Percentiles rank a stretch among this genome's conserved stretches.
Conservation (phyloP, 2,888 invertebrate genomes). For the Amitus sp. region DNA sequence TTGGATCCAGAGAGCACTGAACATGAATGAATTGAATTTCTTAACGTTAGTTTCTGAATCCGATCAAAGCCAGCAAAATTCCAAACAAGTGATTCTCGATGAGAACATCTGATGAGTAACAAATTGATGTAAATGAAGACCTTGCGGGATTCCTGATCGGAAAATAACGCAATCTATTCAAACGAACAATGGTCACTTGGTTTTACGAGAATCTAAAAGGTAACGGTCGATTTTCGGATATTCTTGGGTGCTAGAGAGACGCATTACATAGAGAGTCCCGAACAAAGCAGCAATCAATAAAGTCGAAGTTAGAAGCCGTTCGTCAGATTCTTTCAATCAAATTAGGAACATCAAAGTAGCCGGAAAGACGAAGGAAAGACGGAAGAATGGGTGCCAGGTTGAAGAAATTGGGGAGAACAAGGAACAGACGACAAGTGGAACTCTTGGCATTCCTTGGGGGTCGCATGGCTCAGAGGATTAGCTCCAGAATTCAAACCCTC, state of each 20-base stretch:
- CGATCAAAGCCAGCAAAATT: too few species aligned
- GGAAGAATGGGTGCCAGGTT: constrained; percentile 43
- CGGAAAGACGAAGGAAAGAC: constrained; percentile 52
- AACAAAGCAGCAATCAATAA: constrained; percentile 64
- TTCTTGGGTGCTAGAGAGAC: constrained; percentile 13
- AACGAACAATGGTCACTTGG: constrained; percentile 5
- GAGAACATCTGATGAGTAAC: too few species aligned
- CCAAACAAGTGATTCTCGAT: too few species aligned
- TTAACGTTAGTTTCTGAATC: too few species aligned
- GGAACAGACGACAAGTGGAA: constrained; percentile 18
- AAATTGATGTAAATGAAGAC: too few species aligned
- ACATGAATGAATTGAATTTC: too few species aligned
- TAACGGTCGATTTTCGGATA: constrained; percentile 35
- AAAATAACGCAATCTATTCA: constrained; percentile 19
- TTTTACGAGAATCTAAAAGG: constrained; percentile 4
- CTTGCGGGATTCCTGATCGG: too few species aligned
- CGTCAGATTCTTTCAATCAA: constrained; percentile 65
- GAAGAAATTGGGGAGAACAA: constrained; percentile 25
- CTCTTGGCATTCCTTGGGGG: constrained; percentile 54
- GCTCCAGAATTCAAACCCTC: constrained; percentile 60
- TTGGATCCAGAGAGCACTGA: too few species aligned
- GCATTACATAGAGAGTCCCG: constrained; percentile 29
- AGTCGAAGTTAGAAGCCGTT: constrained; percentile 60
- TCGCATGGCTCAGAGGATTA: constrained; percentile 60
- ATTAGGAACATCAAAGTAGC: constrained; percentile 65